Evolutionary conservation across 1,140 invertebrate species (phyloP).

Genomic region (Solenopsis fugax): DNA sequence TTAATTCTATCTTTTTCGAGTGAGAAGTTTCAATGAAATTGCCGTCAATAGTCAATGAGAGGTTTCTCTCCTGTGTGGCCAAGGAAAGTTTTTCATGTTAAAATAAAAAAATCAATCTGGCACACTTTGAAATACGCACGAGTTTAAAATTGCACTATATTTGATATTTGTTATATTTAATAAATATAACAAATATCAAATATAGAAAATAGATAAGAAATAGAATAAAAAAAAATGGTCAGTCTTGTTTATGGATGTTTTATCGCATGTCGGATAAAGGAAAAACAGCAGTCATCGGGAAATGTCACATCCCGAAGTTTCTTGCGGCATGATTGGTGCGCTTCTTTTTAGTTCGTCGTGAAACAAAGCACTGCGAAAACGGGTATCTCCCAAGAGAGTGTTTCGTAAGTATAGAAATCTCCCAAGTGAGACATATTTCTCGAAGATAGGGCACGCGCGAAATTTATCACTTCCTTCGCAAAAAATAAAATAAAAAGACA

Average conservation of each 20-base stretch:
- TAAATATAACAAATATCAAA: slow-evolving; percentile 9
- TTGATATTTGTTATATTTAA: too few relatives aligned
- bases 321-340: slow-evolving; percentile 43
- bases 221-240: background rate
- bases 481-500: slow-evolving; percentile 5
- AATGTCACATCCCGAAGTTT: slow-evolving; percentile 53
- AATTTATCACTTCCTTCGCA: slow-evolving; percentile 30
- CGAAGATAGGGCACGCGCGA: slow-evolving; percentile 28
- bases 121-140: background rate
- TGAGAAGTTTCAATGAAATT: background rate
- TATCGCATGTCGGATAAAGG: background rate
- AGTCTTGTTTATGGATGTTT: slow-evolving; percentile 41
- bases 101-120: background rate
- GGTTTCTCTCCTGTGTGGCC: background rate
- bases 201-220: background rate
- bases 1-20: slow-evolving; percentile 11
- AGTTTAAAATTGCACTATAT: background rate
- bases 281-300: slow-evolving; percentile 39
- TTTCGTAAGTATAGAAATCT: slow-evolving; percentile 40
- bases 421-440: slow-evolving; percentile 62
- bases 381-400: background rate
- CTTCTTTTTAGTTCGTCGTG: slow-evolving; percentile 51
- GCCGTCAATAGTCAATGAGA: background rate
- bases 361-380: slow-evolving; percentile 58
- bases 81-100: background rate